Evolutionary conservation across 1,140 invertebrate species (phyloP).

Genomic region (Carposina sasakii): DNA sequence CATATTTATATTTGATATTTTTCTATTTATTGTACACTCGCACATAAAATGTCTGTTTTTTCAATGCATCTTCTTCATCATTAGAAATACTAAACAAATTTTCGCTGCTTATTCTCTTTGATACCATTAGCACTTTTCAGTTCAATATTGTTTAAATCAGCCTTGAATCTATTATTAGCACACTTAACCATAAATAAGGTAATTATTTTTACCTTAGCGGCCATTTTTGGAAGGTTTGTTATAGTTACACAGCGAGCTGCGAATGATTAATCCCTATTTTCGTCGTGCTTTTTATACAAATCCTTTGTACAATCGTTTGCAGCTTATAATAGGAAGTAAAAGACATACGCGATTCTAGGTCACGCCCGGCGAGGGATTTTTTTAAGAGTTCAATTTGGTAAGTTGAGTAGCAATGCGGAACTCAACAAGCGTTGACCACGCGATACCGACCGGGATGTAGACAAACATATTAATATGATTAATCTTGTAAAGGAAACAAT

Average conservation of each 20-base stretch:
- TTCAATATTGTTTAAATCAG: no score
- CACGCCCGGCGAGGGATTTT: slow-evolving; percentile 48
- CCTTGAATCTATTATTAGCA: no score
- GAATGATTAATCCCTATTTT: slow-evolving; percentile 55
- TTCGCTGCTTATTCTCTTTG: no score
- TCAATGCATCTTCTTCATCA: neutral
- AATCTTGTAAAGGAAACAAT: slow-evolving; percentile 12
- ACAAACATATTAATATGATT: neutral
- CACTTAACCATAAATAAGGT: no score
- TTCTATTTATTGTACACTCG: no score
- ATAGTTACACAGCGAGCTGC: slow-evolving; percentile 59
- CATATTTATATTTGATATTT: no score
- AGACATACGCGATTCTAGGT: slow-evolving; percentile 52
- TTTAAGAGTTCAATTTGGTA: slow-evolving; percentile 56
- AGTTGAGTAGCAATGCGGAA: slow-evolving; percentile 48
- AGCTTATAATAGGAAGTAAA: slow-evolving; percentile 65
- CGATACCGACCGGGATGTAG: slow-evolving; percentile 5
- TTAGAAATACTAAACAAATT: no score
- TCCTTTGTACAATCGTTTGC: slow-evolving; percentile 49
- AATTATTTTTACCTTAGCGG: slow-evolving; percentile 65
- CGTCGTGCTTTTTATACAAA: slow-evolving; percentile 49
- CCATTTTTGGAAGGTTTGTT: slow-evolving; percentile 60
- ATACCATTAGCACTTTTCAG: no score
- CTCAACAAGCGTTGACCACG: slow-evolving; percentile 27
- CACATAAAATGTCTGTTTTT: no score